phyloP scores from a whole-genome alignment of 2,888 invertebrate genomes.

The Cotesia congregata region DNA sequence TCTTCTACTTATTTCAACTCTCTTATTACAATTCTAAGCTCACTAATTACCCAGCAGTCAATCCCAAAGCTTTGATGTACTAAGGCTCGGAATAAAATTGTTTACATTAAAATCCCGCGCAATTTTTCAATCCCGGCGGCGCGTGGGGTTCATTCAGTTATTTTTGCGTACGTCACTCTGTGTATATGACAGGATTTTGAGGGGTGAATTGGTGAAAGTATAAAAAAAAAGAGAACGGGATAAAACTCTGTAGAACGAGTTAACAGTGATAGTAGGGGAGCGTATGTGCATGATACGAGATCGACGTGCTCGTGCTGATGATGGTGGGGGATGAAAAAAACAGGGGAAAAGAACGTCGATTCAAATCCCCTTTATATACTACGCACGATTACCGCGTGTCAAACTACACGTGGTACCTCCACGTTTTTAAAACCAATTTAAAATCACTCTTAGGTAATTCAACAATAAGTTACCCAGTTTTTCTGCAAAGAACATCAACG shows the following conservation, averaged over 20 bases:
- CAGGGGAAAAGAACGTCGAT: conserved; percentile 61
- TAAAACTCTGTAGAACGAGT: conserved; percentile 46
- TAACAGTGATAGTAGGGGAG: conserved; percentile 50
- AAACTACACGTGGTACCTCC: conserved; percentile 56
- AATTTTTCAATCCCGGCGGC: conserved; percentile 43
- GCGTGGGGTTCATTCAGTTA: conserved; percentile 70
- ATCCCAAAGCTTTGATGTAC: no score
- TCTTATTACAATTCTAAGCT: no score
- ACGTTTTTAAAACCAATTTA: conserved; percentile 51
- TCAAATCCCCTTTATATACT: conserved; percentile 57
- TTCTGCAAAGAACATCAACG: neutral
- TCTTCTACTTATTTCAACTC: no score
- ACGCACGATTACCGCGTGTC: conserved; percentile 69
- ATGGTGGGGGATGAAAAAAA: conserved; percentile 65
- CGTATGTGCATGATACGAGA: neutral
- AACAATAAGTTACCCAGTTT: neutral
- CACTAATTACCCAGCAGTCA: no score
- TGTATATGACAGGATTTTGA: conserved; percentile 40
- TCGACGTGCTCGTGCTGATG: conserved; percentile 34
- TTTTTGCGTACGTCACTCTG: conserved; percentile 68
- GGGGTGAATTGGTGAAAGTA: conserved; percentile 38
- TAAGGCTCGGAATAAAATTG: no score
- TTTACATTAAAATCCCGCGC: neutral
- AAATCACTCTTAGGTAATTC: no score
- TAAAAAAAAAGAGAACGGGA: conserved; percentile 37